These are phyloP conservation scores for Ostrea denselamellosa DNA, from an alignment of 1,140 invertebrate genomes.

Conservation along the genomic window DNA sequence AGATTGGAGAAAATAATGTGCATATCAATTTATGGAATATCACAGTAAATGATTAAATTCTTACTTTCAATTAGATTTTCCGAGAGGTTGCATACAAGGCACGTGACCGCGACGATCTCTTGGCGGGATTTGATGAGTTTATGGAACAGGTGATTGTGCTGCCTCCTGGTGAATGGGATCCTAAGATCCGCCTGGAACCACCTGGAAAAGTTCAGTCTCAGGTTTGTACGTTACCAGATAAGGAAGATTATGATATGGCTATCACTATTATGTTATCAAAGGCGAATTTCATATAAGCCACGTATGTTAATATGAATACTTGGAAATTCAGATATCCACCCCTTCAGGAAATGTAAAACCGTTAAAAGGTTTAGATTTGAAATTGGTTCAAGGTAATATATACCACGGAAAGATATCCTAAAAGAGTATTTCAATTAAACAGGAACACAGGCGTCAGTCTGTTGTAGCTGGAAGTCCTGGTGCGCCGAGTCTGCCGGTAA, in stretches of 20 bases:
- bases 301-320: too few species aligned
- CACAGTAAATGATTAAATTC: not conserved
- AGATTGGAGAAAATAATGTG: not conserved
- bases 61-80: conserved; percentile 84
- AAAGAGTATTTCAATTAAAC: not conserved
- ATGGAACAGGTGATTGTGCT: conserved; percentile 96
- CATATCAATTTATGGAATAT: not conserved
- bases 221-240: conserved; percentile 50
- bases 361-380: too few species aligned
- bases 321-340: too few species aligned
- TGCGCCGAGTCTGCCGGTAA: not conserved
- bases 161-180: conserved; percentile 90
- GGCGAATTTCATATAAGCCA: not conserved
- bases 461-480: not conserved
- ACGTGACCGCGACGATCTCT: conserved; percentile 87
- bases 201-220: conserved; percentile 70
- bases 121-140: conserved; percentile 96
- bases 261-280: not conserved
- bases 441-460: conserved; percentile 5
- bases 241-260: too few species aligned
- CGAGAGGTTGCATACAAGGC: conserved; percentile 95
- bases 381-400: too few species aligned
- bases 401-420: too few species aligned
- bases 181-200: conserved; percentile 74
- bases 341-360: too few species aligned